These are phyloP conservation scores for Tethya wilhelma DNA, from an alignment of 37 sponge, comb jelly and placozoan genomes.

Conservation along the genomic window DNA sequence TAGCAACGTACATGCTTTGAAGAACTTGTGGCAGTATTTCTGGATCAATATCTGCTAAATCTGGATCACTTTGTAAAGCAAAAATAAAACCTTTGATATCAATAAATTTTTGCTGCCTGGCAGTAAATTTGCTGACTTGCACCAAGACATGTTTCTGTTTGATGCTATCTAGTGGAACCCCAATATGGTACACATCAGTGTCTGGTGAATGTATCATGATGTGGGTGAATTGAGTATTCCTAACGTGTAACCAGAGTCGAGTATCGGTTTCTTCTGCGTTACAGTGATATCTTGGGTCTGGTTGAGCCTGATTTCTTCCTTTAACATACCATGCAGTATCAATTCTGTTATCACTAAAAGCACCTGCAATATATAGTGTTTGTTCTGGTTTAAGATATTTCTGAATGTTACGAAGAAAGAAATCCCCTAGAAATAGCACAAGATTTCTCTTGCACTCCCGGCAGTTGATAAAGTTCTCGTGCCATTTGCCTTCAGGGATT, in stretches of 20 bases:
- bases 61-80: constrained; percentile 32
- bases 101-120: constrained; percentile 7
- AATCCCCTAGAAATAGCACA: too few relatives aligned
- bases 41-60: constrained; percentile 17
- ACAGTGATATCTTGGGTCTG: constrained; percentile 21
- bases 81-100: not conserved
- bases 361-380: too few relatives aligned
- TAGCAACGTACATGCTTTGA: constrained; percentile 1
- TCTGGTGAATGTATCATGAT: constrained; percentile 11
- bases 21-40: constrained; percentile 10
- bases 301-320: too few relatives aligned
- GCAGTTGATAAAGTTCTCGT: not conserved
- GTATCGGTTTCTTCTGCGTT: constrained; percentile 42
- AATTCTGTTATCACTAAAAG: too few relatives aligned
- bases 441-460: not conserved
- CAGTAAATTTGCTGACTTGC: constrained; percentile 5
- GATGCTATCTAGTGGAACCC: not conserved
- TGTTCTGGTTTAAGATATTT: too few relatives aligned
- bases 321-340: too few relatives aligned
- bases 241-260: constrained; percentile 30
- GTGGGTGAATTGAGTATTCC: not conserved
- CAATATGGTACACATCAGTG: constrained; percentile 38
- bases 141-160: constrained; percentile 1
- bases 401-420: too few relatives aligned
- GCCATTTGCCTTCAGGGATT: not conserved